Conservation (phyloP, 1,140 invertebrate species). For the Caenorhabditis briggsae region DNA sequence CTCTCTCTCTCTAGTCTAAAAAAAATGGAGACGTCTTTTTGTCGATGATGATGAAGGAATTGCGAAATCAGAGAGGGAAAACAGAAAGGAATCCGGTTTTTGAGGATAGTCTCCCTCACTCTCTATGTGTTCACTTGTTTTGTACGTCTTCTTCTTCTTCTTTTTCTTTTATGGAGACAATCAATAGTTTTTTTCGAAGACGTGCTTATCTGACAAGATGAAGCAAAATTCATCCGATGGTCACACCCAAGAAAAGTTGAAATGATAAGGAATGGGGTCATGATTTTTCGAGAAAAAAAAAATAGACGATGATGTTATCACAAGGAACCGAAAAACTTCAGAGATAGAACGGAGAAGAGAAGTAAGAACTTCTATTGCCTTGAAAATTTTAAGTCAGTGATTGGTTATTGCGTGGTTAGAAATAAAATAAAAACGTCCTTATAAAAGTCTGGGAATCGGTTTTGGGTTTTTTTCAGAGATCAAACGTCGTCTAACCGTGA, state of each 20-base stretch:
- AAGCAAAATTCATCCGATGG: not conserved
- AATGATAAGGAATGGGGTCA: constrained; percentile 37
- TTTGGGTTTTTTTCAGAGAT: too few relatives aligned
- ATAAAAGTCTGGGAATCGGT: too few relatives aligned
- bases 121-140: constrained; percentile 53
- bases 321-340: constrained; percentile 4
- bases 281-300: constrained; percentile 7
- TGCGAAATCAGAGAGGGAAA: constrained; percentile 51
- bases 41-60: not conserved
- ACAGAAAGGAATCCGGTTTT: constrained; percentile 35
- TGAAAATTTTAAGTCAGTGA: too few relatives aligned
- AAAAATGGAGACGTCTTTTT: not conserved
- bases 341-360: not conserved
- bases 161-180: not conserved
- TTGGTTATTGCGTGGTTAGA: too few relatives aligned
- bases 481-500: too few relatives aligned
- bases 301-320: not conserved
- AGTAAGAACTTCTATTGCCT: too few relatives aligned
- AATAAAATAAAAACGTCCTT: too few relatives aligned
- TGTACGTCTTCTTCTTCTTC: constrained; percentile 30
- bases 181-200: not conserved
- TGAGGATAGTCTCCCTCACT: constrained; percentile 30
- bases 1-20: not conserved
- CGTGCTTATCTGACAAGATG: not conserved
- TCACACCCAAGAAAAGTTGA: constrained; percentile 10